Evolutionary conservation across 2,888 invertebrate genomes (phyloP).

Genomic region (Eledona agricola): DNA sequence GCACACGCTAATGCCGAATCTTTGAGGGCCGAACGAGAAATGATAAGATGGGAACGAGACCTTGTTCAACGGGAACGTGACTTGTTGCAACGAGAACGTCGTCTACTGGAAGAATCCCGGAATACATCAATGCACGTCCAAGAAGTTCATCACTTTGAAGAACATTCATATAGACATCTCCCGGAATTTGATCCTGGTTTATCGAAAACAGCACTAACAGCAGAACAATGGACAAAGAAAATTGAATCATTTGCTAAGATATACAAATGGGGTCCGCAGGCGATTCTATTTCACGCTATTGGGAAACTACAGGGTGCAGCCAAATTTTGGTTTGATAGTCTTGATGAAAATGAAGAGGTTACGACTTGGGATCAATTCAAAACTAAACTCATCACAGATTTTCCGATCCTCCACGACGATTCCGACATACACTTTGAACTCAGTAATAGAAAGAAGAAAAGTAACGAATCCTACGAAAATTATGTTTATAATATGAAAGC

Average conservation of each 20-base stretch:
- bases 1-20: too few species aligned
- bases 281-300: constrained; percentile 39
- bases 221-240: constrained; percentile 40
- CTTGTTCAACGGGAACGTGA: constrained; percentile 8
- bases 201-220: constrained; percentile 22
- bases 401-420: constrained; percentile 14
- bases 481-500: constrained; percentile 26
- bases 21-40: constrained; percentile 4
- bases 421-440: constrained; percentile 14
- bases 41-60: constrained; percentile 6
- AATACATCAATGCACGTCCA: constrained; percentile 1
- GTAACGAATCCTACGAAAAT: constrained; percentile 14
- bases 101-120: too few species aligned
- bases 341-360: not conserved
- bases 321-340: constrained; percentile 39
- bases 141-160: not conserved
- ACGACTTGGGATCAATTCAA: constrained; percentile 4
- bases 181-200: constrained; percentile 20
- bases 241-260: constrained; percentile 37
- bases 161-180: not conserved
- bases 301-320: constrained; percentile 40
- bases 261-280: constrained; percentile 40
- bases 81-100: constrained; percentile 3
- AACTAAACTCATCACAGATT: constrained; percentile 3
- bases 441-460: constrained; percentile 13